Base-by-base conservation (phyloP, 2,113 vertebrate species). In the Castor canadensis region DNA sequence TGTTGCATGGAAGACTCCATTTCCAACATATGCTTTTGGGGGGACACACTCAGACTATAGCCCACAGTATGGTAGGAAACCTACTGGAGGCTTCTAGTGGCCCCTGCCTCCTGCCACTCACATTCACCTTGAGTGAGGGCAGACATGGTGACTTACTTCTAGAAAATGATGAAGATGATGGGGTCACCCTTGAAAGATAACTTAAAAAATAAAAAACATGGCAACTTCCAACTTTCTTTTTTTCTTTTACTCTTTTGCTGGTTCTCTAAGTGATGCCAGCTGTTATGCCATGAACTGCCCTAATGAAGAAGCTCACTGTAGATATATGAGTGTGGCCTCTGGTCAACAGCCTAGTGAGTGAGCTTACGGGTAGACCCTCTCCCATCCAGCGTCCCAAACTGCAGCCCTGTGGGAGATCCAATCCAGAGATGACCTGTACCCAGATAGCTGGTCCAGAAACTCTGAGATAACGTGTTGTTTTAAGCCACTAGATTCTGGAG, bases 381-480 rank as follows among this genome's bases (percentile, higher is more conserved):
- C 20, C 3, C 0, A 7, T 1, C 6, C 19, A 43, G 32, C 40
- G 6, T 77, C 45, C 52, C 13, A 4, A n/a, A 80, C 5, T 17
- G 11, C 52, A 80, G 32, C 30, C 62, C 52, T 4, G 6, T 24
- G 49, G 49, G 45, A 92, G 49, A 64, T 43, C 43, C 8, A 22
- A 72, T 24, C 35, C 82, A 71, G 35, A 52, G n/a, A 45, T 15
- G 40, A 43, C 16, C 43, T 79, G 40, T 5, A 20, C 30, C 45
- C 15, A 54, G 30, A 82, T 66, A 89, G 82, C 67, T 52, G 67
- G 30, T 15, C 35, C 54, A 62, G 56, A 80, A 67, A 87, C 52
- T 30, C 2, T 1, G 16, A 38, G 22, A 60, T 35, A 66, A 87
- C 16, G 47, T 3, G 6, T 52, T 71, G 45, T 52, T 80, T 60